These are phyloP conservation scores for Platyscapa corneri DNA, from an alignment of 1,140 invertebrate genomes.

Conservation along the genomic window DNA sequence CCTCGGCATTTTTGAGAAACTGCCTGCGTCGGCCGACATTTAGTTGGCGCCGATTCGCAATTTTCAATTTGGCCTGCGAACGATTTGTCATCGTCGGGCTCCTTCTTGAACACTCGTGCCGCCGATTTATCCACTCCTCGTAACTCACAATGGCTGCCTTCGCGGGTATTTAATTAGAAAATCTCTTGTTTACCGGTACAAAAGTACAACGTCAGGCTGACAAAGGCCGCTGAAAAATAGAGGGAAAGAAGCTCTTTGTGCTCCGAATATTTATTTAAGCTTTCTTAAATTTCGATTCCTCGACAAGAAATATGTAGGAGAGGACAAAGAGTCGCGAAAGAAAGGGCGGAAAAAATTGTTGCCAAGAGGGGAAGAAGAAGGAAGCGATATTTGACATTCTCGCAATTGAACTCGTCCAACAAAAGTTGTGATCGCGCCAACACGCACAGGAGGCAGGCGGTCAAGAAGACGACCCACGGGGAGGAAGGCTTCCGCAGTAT, in stretches of 20 bases:
- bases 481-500: slow-evolving; percentile 7
- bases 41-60: no score
- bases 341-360: background rate
- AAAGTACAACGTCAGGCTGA: background rate
- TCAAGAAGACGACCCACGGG: background rate
- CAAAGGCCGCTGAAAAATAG: background rate
- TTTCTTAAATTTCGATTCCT: background rate
- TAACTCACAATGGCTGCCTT: no score
- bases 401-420: background rate
- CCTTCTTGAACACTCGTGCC: no score
- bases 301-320: no score
- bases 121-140: no score
- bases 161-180: no score
- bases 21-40: no score
- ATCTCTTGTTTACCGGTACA: background rate
- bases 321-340: background rate
- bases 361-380: no score
- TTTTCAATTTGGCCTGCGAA: no score
- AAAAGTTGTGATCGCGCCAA: background rate
- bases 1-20: no score
- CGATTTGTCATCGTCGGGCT: no score
- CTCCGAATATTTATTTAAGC: background rate
- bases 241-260: background rate
- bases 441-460: background rate
- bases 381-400: background rate